Evolutionary conservation across 2,888 invertebrate species (phyloP).

Genomic region (Arctia plantaginis): DNA sequence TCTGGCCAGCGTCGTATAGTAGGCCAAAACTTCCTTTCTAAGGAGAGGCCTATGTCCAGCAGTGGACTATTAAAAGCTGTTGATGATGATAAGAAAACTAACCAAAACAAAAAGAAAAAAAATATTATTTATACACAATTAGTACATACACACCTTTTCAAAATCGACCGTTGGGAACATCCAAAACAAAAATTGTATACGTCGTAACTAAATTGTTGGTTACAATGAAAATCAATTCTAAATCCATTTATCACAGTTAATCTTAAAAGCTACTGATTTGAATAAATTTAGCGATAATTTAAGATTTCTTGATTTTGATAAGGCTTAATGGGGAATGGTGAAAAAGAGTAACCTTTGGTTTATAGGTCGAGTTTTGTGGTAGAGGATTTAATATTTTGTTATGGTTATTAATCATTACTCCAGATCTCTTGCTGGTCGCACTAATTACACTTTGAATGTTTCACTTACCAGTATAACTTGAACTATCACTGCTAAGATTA

Average conservation of each 20-base stretch:
- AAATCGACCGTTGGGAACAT: background rate
- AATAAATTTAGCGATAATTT: constrained; percentile 20
- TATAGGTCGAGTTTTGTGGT: background rate
- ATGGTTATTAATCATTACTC: background rate
- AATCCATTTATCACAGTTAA: constrained; percentile 25
- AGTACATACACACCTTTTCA: background rate
- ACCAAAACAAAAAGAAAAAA: too few species aligned
- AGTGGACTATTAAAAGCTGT: too few species aligned
- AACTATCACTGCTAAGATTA: background rate
- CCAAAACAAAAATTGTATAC: background rate
- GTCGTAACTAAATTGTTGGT: background rate
- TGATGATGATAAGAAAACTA: too few species aligned
- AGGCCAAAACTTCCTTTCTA: too few species aligned
- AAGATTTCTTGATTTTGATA: constrained; percentile 22
- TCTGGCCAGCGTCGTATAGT: too few species aligned
- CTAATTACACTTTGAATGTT: background rate
- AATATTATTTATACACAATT: too few species aligned
- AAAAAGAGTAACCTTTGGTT: background rate
- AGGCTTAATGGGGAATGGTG: background rate
- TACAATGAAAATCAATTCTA: constrained; percentile 7
- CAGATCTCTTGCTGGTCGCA: background rate
- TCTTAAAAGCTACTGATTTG: constrained; percentile 23
- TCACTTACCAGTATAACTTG: background rate
- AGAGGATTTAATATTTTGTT: background rate
- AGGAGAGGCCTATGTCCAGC: too few species aligned